phyloP scores from a whole-genome alignment of 2,888 invertebrate species.

The Rapana venosa region DNA sequence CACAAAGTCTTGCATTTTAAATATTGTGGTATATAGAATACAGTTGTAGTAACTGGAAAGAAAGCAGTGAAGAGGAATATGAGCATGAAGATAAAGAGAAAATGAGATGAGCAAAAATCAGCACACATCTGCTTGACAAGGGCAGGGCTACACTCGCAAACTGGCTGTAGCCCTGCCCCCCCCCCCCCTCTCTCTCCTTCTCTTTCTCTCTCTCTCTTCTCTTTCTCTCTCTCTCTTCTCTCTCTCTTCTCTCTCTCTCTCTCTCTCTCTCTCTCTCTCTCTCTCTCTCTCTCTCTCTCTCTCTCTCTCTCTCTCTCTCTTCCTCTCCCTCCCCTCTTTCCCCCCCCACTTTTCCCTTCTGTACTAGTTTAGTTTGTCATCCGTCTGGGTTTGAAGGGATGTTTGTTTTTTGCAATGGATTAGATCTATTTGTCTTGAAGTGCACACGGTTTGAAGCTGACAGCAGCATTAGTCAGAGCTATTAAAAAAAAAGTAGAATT shows the following conservation, averaged over 20 bases:
- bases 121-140: constrained; percentile 31
- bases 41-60: neutral
- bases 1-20: neutral
- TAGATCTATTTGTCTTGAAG: too few relatives aligned
- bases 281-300: constrained; percentile 31
- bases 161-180: constrained; percentile 19
- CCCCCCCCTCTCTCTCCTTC: neutral
- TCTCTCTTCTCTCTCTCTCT: neutral
- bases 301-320: constrained; percentile 30
- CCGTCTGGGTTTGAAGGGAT: too few relatives aligned
- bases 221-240: constrained; percentile 15
- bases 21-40: neutral
- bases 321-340: neutral
- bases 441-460: too few relatives aligned
- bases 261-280: constrained; percentile 19
- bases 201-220: neutral
- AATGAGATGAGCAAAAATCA: neutral
- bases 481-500: too few relatives aligned
- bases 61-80: neutral
- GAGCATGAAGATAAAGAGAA: neutral
- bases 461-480: too few relatives aligned
- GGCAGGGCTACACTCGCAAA: constrained; percentile 39
- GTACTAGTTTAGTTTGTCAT: too few relatives aligned
- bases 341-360: too few relatives aligned
- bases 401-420: too few relatives aligned